Conservation (phyloP, 1,140 invertebrate species). For the Heliconius hermathena region DNA sequence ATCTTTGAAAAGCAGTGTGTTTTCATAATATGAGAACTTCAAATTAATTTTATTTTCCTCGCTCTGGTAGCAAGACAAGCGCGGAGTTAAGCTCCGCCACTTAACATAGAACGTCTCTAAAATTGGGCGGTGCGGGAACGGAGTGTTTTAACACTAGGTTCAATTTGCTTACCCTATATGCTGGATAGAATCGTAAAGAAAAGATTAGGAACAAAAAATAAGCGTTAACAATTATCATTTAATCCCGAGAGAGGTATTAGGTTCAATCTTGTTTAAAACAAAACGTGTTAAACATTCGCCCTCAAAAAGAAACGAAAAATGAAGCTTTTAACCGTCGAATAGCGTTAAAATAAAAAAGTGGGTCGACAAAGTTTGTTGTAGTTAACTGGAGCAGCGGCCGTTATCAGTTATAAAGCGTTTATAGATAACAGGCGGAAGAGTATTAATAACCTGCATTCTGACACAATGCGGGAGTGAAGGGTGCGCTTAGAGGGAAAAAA, state of each 20-base stretch:
- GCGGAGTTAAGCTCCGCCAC: not conserved
- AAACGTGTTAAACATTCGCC: not conserved
- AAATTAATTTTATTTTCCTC: not conserved
- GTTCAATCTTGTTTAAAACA: constrained; percentile 5
- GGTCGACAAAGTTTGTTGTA: constrained; percentile 48
- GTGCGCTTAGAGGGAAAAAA: constrained; percentile 5
- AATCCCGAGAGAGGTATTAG: not conserved
- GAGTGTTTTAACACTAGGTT: not conserved
- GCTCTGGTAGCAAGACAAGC: not conserved
- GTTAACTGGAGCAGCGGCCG: constrained; percentile 33
- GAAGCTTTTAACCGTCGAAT: not conserved
- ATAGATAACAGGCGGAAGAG: constrained; percentile 64
- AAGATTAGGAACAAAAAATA: not conserved
- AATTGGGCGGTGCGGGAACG: not conserved
- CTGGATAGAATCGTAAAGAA: not conserved
- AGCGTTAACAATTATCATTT: not conserved
- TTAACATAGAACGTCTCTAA: not conserved
- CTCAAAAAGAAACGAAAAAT: not conserved
- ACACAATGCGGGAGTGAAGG: not conserved
- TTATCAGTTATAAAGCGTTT: constrained; percentile 59
- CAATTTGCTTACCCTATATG: no score
- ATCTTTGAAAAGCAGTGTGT: no score
- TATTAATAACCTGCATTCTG: constrained; percentile 58
- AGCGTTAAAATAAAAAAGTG: constrained; percentile 30
- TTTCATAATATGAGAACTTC: no score